A percentile compares a stretch with the other conserved stretches of the same genome.
phyloP scores from a whole-genome alignment of 2,888 invertebrate species.

The Andrena bicolor region DNA sequence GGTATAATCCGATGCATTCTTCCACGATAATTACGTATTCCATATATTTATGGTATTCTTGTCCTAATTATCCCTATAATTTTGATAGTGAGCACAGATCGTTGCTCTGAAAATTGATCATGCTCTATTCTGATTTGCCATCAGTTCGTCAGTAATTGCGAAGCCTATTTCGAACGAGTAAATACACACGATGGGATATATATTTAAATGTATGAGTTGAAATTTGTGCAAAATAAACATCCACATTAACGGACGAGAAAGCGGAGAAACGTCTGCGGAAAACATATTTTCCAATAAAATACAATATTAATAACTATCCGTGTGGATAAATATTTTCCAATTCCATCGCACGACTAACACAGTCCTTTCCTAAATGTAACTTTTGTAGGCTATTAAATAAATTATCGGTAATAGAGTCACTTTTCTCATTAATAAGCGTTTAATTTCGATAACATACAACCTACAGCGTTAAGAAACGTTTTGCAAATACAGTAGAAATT shows the following conservation, averaged over 20 bases:
- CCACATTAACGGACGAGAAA: constrained; percentile 10
- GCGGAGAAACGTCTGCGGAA: constrained; percentile 1
- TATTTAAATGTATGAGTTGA: constrained; percentile 9
- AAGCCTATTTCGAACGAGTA: constrained; percentile 12
- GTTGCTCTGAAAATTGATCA: constrained; percentile 1
- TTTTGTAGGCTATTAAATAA: neutral
- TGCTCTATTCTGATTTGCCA: no score
- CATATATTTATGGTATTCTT: no score
- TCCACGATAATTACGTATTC: neutral
- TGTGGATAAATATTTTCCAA: constrained; percentile 4
- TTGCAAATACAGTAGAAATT: no score
- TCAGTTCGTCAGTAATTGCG: constrained; percentile 17
- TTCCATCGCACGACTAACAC: neutral
- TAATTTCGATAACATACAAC: no score
- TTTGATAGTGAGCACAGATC: neutral
- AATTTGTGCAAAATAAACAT: constrained; percentile 17
- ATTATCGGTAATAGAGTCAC: neutral
- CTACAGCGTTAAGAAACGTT: no score
- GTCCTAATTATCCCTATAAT: neutral
- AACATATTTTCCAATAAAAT: constrained; percentile 31
- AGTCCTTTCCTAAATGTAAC: neutral
- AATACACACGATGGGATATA: neutral
- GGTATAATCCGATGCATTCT: neutral
- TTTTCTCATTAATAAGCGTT: no score
- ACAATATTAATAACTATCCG: constrained; percentile 9